Base-by-base conservation (phyloP, 2,113 vertebrate species). In the Pungitius pungitius region DNA sequence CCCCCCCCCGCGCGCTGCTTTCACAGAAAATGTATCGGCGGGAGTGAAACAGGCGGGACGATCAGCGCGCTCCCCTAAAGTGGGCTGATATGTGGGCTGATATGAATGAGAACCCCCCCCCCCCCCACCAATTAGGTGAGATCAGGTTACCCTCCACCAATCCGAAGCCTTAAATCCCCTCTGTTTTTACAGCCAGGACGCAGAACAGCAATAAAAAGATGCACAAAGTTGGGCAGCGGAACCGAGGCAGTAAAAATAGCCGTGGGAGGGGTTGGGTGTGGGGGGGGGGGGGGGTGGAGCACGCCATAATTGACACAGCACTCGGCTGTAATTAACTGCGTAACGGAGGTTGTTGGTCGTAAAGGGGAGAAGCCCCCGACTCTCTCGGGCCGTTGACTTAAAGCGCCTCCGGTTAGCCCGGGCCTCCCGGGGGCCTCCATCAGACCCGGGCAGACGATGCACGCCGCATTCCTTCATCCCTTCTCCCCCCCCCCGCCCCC, bases 111-210 rank as follows among this genome's bases (percentile, higher is more conserved):
- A 89, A 87, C 70, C 86, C 79, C 87, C 84, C 83, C 47, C 86
- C 73, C 82, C 33, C 33, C n/a, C n/a, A n/a, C 30, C 88, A 92
- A 92, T 93, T 90, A 91, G 63, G 73, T 79, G 72, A 90, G 89
- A 91, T 93, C 87, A 92, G 89, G 86, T 87, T 87, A 78, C 88
- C 86, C 88, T 84, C 89, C 86, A 83, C 89, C 82, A 87, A 89
- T 85, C 87, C 89, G 83, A 86, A 84, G 85, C 85, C 83, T 88
- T 86, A 91, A 87, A 88, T 87, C 90, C 88, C 87, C 77, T 71
- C 84, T 90, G 87, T 92, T 89, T 90, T 85, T 84, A 80, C 86
- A 85, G 89, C 89, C 78, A n/a, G n/a, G n/a, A n/a, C n/a, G 77
- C 85, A 82, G 90, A 92, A 89, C 89, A 82, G 84, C 81, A 88